Percentiles rank a stretch among this genome's conserved stretches.
Conservation (phyloP, 2,113 vertebrate species). For the Enhydra lutris region DNA sequence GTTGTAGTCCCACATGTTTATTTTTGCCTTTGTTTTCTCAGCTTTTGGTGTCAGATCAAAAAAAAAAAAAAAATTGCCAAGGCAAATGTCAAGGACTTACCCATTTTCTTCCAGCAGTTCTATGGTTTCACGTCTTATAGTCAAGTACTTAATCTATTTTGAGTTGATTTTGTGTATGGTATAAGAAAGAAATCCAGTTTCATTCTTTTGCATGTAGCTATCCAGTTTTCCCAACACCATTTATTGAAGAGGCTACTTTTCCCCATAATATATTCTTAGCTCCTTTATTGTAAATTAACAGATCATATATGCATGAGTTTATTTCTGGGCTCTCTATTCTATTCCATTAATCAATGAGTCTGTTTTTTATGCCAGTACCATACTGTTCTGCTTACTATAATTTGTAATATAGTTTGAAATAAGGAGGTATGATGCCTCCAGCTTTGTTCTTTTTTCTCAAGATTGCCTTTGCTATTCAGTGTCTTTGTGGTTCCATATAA, state of each 20-base stretch:
- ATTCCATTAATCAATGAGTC: background rate
- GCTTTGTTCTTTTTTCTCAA: background rate
- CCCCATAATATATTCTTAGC: background rate
- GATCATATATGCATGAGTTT: background rate
- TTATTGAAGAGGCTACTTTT: background rate
- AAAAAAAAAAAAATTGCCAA: background rate
- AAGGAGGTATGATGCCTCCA: background rate
- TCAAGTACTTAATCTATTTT: background rate
- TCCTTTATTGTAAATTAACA: background rate
- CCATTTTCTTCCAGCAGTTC: background rate
- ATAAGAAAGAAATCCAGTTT: background rate
- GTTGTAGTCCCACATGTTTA: background rate
- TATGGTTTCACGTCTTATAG: background rate
- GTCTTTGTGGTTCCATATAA: background rate
- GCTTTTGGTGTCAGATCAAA: background rate
- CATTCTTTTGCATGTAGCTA: background rate
- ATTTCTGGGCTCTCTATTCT: background rate
- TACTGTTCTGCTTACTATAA: background rate
- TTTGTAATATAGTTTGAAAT: background rate
- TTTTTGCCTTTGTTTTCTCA: background rate
- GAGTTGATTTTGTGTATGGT: background rate
- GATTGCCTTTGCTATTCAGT: background rate
- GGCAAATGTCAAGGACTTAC: background rate
- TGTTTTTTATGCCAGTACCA: background rate
- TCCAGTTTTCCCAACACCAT: background rate